Base-by-base conservation (phyloP, 2,888 invertebrate genomes). In the Chouioia cunea region DNA sequence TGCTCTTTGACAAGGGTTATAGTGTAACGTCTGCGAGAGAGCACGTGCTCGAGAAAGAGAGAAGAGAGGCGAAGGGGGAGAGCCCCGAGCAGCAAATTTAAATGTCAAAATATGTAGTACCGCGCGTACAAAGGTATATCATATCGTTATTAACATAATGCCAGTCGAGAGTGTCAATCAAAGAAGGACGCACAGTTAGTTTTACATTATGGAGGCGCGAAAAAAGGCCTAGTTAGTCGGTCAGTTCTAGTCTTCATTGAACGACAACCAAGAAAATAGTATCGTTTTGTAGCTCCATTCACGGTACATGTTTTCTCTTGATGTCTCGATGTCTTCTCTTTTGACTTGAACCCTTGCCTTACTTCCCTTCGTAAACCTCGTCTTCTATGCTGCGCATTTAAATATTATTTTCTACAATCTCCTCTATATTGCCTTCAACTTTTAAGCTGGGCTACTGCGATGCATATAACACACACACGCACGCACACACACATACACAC, bases 71-170 rank as follows among this genome's bases (percentile, higher is more conserved):
- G 36, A 12, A 12, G 1, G 36, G n/a, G 22, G 52, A 12, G 14
- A 53, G 23, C 22, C 10, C 22, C 23, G 4, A 53, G 18, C 58
- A 63, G 27, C 64, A 65, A 73, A 73, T 73, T 73, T 73, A 79
- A 84, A 83, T 83, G 85, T 84, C 85, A 85, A 84, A 85, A 84
- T 84, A 84, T 77, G 81, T 77, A 59, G 65, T 46, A 78, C 74
- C 74, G 76, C 77, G 76, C 69, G 74, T 48, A 75, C 79, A 65
- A 72, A 73, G 75, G 66, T 65, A 77, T 84, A 83, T 85, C 82
- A 81, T 82, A 79, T 81, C 78, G 79, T 77, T 78, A 84, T 85
- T 85, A 84, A 77, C 84, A 85, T 85, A 85, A 81, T 79, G 76
- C 77, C 71, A 76, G 63, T 73, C 14, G 76, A 77, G 81, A 79